Evolutionary conservation across 1,140 invertebrate species (phyloP).

Genomic region (Bombus polaris): DNA sequence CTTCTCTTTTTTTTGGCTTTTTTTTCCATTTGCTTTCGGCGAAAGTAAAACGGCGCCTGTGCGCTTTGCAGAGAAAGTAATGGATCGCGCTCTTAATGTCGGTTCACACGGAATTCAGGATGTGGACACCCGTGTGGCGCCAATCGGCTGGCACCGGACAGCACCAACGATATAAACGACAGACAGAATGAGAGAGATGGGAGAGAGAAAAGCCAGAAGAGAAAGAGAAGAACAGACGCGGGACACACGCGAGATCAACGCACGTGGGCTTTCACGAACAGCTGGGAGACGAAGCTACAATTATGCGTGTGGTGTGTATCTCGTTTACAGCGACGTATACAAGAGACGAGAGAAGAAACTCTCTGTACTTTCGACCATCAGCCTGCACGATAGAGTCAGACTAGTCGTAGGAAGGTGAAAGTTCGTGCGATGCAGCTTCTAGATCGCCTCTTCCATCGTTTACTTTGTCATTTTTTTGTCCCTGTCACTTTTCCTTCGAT

Average conservation of each 20-base stretch:
- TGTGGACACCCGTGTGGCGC: slow-evolving; percentile 17
- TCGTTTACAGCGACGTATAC: background rate
- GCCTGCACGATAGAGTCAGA: slow-evolving; percentile 35
- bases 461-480: background rate
- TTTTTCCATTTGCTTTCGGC: slow-evolving; percentile 57
- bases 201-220: background rate
- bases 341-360: slow-evolving; percentile 64
- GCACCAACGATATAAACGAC: background rate
- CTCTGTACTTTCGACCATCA: slow-evolving; percentile 66
- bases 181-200: background rate
- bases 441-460: background rate
- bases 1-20: slow-evolving; percentile 43
- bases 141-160: slow-evolving; percentile 11
- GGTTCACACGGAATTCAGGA: slow-evolving; percentile 59
- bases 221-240: slow-evolving; percentile 4
- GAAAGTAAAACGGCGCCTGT: slow-evolving; percentile 60
- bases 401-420: slow-evolving; percentile 71
- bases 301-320: slow-evolving; percentile 28
- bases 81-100: slow-evolving; percentile 50
- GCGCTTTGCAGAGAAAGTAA: slow-evolving; percentile 63
- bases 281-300: slow-evolving; percentile 69
- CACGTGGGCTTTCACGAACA: slow-evolving; percentile 74
- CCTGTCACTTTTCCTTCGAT: slow-evolving; percentile 21
- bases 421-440: slow-evolving; percentile 52
- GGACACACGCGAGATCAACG: background rate